Base-by-base conservation (phyloP, 1,140 invertebrate species). In the Oppia nitens region DNA sequence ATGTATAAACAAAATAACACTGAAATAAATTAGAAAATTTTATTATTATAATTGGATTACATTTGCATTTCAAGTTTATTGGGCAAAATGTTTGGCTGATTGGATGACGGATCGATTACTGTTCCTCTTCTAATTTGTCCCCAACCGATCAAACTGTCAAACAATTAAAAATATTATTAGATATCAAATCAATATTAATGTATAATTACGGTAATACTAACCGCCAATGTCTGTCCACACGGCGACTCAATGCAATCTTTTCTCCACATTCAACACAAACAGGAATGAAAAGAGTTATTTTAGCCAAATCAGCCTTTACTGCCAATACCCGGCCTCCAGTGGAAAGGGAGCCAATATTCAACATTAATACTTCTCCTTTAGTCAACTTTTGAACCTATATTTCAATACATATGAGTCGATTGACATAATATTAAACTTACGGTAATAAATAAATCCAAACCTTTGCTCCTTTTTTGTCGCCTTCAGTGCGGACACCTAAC, bases 211-310 rank as follows among this genome's bases (percentile, higher is more conserved):
- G 17, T 40, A n/a, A n/a, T n/a, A n/a, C 32, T 40, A 9, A 40
- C 32, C 95, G 84, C 95, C 96, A 99, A 79, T 98, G 94, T 71
- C 98, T 97, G 65, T 99, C 96, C 47, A 98, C 90, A 74, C 94
- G 80, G 69, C 96, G 80, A 71, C 91, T 96, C 2, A 99, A 78
- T 11, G 96, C 95, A 68, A 99, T 97, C 71, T 98, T 99, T 71
- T 99, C 95, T 57, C 89, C 90, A 61, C 96, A 83, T 75, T 98
- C 95, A 26, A 95, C 98, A 70, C 96, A 99, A 0, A 99, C 96
- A 2, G 96, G 96, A 73, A 86, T 93, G 17, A 90, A 96, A 25
- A 99, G 77, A 47, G 85, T 83, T 60, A 99, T 96, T 73, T 98
- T 98, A 2, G 94, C 94, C 70, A 98, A 83, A 82, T 98, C 95